Percentiles rank a stretch among this genome's conserved stretches.
These are phyloP conservation scores for Dicrostonyx torquatus DNA, from an alignment of 2,797 vertebrate genomes.

Conservation along the genomic window DNA sequence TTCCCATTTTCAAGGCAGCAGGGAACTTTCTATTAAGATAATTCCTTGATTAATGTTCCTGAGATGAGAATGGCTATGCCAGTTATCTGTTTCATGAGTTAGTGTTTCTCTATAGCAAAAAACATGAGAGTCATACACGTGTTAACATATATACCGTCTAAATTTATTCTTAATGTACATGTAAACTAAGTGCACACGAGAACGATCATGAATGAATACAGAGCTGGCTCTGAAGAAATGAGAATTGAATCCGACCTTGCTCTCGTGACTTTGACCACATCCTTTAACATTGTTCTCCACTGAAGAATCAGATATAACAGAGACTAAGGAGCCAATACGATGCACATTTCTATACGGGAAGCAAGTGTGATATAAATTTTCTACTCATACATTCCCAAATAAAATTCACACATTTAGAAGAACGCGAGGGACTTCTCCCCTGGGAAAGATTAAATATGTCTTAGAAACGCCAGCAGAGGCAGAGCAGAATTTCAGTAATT, in stretches of 20 bases:
- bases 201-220: background rate
- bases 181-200: background rate
- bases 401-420: slow-evolving; percentile 64
- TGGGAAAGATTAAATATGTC: slow-evolving; percentile 73
- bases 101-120: background rate
- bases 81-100: background rate
- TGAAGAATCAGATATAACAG: background rate
- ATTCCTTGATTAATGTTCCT: slow-evolving; percentile 1
- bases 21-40: slow-evolving; percentile 38
- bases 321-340: background rate
- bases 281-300: background rate
- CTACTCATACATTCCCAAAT: background rate
- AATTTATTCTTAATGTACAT: background rate
- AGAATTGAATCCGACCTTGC: background rate
- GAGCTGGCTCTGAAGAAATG: background rate
- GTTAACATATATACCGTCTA: background rate
- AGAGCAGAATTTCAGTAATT: slow-evolving; percentile 80
- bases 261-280: background rate
- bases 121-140: background rate
- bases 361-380: slow-evolving; percentile 8
- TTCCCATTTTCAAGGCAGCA: slow-evolving; percentile 44
- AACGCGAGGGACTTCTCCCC: slow-evolving; percentile 2
- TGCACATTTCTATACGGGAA: background rate
- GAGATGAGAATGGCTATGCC: background rate
- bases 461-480: slow-evolving; percentile 71